These are phyloP conservation scores for Megaceryle alcyon DNA, from an alignment of 2,797 vertebrate genomes.

Conservation along the genomic window DNA sequence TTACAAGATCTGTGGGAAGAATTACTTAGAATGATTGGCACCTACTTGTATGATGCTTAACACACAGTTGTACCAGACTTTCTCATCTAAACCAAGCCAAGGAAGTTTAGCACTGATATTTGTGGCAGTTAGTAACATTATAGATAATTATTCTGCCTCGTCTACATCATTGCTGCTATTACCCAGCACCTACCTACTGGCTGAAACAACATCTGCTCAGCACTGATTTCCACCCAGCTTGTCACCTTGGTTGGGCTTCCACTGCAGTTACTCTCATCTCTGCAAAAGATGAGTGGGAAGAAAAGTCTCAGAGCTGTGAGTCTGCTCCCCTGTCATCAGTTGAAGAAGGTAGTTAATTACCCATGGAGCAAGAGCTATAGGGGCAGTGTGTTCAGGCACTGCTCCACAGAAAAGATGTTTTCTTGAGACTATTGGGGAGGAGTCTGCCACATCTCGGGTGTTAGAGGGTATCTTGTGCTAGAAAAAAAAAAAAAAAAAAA, in stretches of 20 bases:
- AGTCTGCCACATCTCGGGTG: not conserved
- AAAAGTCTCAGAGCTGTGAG: not conserved
- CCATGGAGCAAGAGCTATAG: not conserved
- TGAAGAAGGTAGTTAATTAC: not conserved
- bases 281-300: conserved; percentile 1
- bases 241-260: not conserved
- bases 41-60: not conserved
- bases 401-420: not conserved
- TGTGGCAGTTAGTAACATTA: not conserved
- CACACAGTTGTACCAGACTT: not conserved
- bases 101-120: not conserved
- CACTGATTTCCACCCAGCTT: not conserved
- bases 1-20: conserved; percentile 38
- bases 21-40: not conserved
- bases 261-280: not conserved
- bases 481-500: not conserved
- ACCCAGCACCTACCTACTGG: not conserved
- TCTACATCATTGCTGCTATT: not conserved
- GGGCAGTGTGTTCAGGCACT: not conserved
- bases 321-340: not conserved
- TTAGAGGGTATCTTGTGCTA: not conserved
- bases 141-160: not conserved
- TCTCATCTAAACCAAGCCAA: conserved; percentile 18
- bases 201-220: not conserved
- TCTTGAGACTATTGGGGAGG: not conserved